phyloP scores from a whole-genome alignment of 2,113 vertebrate species.

The Scomber japonicus region DNA sequence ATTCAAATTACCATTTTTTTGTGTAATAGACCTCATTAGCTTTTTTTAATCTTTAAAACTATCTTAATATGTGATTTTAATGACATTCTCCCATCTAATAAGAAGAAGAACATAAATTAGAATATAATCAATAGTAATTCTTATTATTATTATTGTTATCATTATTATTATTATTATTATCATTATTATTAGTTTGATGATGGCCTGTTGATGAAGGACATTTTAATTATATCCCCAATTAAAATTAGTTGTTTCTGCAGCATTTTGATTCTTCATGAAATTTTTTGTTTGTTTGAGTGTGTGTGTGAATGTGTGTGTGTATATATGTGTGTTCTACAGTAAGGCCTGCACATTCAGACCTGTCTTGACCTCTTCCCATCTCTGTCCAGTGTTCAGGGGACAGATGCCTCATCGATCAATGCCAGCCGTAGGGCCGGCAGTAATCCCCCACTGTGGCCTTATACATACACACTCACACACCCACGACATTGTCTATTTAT shows the following conservation, averaged over 20 bases:
- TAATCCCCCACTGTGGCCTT: slow-evolving; percentile 76
- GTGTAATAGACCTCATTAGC: background rate
- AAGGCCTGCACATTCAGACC: slow-evolving; percentile 70
- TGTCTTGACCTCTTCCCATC: slow-evolving; percentile 79
- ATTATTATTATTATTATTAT: no score
- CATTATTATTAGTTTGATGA: background rate
- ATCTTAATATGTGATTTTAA: slow-evolving; percentile 20
- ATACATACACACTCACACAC: background rate
- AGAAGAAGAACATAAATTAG: background rate
- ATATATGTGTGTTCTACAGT: slow-evolving; percentile 73
- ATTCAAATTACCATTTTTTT: background rate
- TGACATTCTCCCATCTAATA: slow-evolving; percentile 2
- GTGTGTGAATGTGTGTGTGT: slow-evolving; percentile 22
- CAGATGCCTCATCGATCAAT: slow-evolving; percentile 85
- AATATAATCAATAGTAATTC: background rate
- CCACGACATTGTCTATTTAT: slow-evolving; percentile 56
- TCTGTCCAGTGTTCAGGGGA: slow-evolving; percentile 80
- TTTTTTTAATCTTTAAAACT: slow-evolving; percentile 3
- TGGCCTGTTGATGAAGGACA: background rate
- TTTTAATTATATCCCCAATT: slow-evolving; percentile 19
- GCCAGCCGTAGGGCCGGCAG: slow-evolving; percentile 76
- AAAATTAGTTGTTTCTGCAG: slow-evolving; percentile 25
- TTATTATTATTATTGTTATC: background rate
- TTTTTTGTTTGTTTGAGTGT: background rate
- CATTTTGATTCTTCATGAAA: slow-evolving; percentile 11